These are phyloP conservation scores for Tenthredo distinguenda DNA, from an alignment of 2,888 invertebrate species.

Conservation along the genomic window DNA sequence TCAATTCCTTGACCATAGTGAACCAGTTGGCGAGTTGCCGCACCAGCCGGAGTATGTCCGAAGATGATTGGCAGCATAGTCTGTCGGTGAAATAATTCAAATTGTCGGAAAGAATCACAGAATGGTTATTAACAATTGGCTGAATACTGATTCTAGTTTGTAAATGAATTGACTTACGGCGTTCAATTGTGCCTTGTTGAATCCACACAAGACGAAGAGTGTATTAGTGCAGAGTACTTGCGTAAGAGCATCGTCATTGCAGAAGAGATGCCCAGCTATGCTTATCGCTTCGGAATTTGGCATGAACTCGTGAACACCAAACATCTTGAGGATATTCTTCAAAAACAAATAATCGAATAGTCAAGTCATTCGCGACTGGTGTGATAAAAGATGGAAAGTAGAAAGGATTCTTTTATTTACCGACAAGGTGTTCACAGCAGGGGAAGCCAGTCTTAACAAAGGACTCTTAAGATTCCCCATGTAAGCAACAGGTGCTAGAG, in stretches of 20 bases:
- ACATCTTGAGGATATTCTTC: constrained; percentile 76
- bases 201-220: constrained; percentile 84
- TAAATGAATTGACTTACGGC: constrained; percentile 71
- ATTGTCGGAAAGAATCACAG: not conserved
- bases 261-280: constrained; percentile 79
- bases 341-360: constrained; percentile 52
- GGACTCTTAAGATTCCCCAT: constrained; percentile 81
- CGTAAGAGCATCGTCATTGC: constrained; percentile 80
- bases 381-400: not conserved
- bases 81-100: constrained; percentile 72
- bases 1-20: constrained; percentile 86
- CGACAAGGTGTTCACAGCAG: constrained; percentile 41
- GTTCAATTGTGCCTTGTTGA: constrained; percentile 81
- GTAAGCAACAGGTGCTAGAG: constrained; percentile 86
- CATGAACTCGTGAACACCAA: constrained; percentile 84
- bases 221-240: constrained; percentile 84
- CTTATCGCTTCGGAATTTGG: constrained; percentile 78
- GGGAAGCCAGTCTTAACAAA: constrained; percentile 62
- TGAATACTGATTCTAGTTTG: not conserved
- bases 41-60: constrained; percentile 86
- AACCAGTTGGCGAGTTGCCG: constrained; percentile 84
- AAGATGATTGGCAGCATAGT: constrained; percentile 85
- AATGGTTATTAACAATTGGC: not conserved
- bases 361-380: not conserved
- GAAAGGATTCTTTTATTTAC: not conserved